These are phyloP conservation scores for Callithrix jacchus DNA, from an alignment of 2,113 vertebrate genomes.

Conservation along the genomic window DNA sequence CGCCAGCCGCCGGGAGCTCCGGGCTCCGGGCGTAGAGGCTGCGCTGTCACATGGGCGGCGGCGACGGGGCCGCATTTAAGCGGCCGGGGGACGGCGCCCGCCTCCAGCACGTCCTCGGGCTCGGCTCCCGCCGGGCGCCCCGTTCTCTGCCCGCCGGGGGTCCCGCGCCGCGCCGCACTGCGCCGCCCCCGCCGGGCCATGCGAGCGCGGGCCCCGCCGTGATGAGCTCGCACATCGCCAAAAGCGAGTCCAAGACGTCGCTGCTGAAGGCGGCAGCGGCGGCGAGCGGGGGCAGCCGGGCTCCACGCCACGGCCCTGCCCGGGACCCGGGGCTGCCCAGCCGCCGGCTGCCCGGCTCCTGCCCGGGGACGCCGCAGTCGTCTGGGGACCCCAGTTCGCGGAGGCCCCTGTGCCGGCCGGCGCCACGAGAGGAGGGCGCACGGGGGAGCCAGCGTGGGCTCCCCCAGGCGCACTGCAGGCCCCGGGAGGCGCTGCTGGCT, in stretches of 20 bases:
- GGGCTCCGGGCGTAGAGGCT: constrained; percentile 61
- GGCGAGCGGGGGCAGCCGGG: constrained; percentile 68
- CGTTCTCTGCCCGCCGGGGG: constrained; percentile 61
- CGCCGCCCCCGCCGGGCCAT: constrained; percentile 81
- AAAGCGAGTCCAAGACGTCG: constrained; percentile 93
- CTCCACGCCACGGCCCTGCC: background rate
- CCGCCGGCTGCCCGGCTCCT: constrained; percentile 50
- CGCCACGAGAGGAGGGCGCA: constrained; percentile 81
- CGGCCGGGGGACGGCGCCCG: constrained; percentile 79
- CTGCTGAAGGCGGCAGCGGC: constrained; percentile 84
- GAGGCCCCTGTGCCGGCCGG: constrained; percentile 93
- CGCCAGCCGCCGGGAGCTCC: constrained; percentile 50
- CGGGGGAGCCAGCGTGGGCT: constrained; percentile 69
- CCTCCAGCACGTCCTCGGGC: constrained; percentile 76
- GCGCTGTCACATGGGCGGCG: constrained; percentile 84
- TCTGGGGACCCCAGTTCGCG: constrained; percentile 89
- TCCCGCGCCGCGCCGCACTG: constrained; percentile 63
- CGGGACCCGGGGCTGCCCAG: constrained; percentile 35
- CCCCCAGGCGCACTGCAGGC: constrained; percentile 74
- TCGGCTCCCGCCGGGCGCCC: constrained; percentile 73
- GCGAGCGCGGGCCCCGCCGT: constrained; percentile 82
- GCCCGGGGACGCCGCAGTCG: constrained; percentile 55
- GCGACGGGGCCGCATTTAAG: constrained; percentile 86
- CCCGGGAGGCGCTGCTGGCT: constrained; percentile 74
- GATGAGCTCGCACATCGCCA: constrained; percentile 92